Conservation (phyloP, 2,113 vertebrate genomes). For the Pelusios castaneus region DNA sequence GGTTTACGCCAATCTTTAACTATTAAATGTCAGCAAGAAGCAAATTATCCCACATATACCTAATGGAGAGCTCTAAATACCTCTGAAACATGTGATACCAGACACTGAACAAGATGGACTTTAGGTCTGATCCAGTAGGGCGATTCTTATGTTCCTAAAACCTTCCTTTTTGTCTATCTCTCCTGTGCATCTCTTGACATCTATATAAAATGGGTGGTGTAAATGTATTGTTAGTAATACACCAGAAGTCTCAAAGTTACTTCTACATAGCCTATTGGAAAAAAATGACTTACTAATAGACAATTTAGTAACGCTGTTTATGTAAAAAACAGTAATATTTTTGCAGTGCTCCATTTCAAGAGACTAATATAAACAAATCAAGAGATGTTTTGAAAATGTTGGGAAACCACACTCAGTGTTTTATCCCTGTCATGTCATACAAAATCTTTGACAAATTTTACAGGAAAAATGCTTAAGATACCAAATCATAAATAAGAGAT, state of each 20-base stretch:
- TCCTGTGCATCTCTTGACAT: background rate
- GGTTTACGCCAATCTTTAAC: background rate
- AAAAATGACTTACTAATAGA: background rate
- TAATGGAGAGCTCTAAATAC: background rate
- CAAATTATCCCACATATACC: background rate
- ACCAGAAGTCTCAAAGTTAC: background rate
- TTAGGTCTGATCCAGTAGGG: background rate
- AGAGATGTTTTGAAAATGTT: background rate
- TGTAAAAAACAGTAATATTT: background rate
- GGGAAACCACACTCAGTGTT: background rate
- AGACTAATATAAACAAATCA: background rate
- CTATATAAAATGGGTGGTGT: background rate
- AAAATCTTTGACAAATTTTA: background rate
- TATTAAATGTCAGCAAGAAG: background rate
- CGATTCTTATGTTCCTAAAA: background rate
- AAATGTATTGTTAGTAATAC: background rate
- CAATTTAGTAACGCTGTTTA: background rate
- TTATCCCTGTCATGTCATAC: background rate
- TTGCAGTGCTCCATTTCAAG: background rate
- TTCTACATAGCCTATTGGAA: background rate
- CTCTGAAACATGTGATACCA: background rate
- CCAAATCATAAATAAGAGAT: background rate
- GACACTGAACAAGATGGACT: background rate
- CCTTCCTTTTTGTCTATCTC: background rate
- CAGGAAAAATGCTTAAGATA: background rate